Conservation (phyloP, 2,888 invertebrate genomes). For the Carpatolechia fugitivella region DNA sequence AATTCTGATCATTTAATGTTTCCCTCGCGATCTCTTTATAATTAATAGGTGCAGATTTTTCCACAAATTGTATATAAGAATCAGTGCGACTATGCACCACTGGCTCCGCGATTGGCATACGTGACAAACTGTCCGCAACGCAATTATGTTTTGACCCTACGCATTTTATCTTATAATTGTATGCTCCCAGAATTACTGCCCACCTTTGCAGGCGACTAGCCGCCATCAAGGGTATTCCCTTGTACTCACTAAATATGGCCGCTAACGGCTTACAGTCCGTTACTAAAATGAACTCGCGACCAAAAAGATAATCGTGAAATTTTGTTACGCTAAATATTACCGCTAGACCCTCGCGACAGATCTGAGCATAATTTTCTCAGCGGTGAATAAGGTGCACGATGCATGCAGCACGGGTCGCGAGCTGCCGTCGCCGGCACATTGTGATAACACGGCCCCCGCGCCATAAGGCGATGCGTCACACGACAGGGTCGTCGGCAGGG, state of each 20-base stretch:
- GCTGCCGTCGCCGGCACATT: neutral
- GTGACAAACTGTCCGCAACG: too few species aligned
- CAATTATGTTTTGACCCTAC: neutral
- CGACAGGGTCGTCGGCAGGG: neutral
- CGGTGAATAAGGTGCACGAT: neutral
- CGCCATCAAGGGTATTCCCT: constrained; percentile 1
- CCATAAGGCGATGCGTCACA: neutral
- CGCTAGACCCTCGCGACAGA: neutral
- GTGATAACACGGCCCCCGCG: neutral
- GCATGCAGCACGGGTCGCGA: constrained; percentile 6
- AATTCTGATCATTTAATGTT: too few species aligned
- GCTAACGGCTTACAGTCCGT: constrained; percentile 3
- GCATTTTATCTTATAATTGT: neutral
- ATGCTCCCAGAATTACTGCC: constrained; percentile 2
- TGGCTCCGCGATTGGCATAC: neutral
- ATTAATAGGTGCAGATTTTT: neutral
- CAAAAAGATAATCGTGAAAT: constrained; percentile 8
- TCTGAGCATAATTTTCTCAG: neutral
- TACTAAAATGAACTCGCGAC: neutral
- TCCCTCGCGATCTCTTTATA: neutral
- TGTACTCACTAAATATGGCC: neutral
- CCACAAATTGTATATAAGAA: neutral
- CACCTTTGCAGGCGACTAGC: constrained; percentile 1
- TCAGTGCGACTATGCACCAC: neutral
- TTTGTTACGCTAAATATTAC: constrained; percentile 10